A percentile compares a stretch with the other conserved stretches of the same genome.
Evolutionary conservation across 2,113 vertebrate genomes (phyloP).

Genomic region (Hystrix brachyura): DNA sequence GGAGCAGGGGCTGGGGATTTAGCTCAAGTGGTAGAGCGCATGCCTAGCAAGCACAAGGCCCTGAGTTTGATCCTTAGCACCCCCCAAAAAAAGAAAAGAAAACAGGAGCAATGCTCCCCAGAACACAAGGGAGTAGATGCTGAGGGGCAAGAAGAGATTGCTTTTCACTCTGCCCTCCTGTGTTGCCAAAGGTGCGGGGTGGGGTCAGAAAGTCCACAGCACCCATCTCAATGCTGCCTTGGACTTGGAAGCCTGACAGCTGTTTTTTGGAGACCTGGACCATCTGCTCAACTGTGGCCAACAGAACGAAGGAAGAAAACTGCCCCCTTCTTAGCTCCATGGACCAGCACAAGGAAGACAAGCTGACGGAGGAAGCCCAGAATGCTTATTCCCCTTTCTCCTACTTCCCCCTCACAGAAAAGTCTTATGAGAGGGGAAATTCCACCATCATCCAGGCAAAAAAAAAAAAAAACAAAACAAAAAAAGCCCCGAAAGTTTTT

Average conservation of each 20-base stretch:
- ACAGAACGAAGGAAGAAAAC: background rate
- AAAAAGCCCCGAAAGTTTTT: background rate
- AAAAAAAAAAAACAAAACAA: background rate
- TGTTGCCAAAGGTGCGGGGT: conserved; percentile 16
- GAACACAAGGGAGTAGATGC: background rate
- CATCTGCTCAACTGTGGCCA: background rate
- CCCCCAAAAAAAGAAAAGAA: background rate
- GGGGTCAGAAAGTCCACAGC: background rate
- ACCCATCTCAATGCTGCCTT: background rate
- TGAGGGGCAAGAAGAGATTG: background rate
- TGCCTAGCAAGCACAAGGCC: no score
- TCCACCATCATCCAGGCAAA: background rate
- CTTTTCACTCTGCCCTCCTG: background rate
- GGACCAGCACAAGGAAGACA: background rate
- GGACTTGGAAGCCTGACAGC: conserved; percentile 34
- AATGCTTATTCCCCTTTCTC: conserved; percentile 57
- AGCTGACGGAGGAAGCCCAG: background rate
- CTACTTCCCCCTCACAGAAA: conserved; percentile 57
- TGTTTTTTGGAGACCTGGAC: background rate
- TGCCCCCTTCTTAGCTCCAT: background rate
- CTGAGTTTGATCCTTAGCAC: no score
- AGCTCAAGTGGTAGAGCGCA: no score
- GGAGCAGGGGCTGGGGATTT: background rate
- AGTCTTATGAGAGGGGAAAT: conserved; percentile 54
- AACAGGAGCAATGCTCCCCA: background rate